Evolutionary conservation across 2,797 vertebrate genomes (phyloP).

Genomic region (Xiphophorus birchmanni): DNA sequence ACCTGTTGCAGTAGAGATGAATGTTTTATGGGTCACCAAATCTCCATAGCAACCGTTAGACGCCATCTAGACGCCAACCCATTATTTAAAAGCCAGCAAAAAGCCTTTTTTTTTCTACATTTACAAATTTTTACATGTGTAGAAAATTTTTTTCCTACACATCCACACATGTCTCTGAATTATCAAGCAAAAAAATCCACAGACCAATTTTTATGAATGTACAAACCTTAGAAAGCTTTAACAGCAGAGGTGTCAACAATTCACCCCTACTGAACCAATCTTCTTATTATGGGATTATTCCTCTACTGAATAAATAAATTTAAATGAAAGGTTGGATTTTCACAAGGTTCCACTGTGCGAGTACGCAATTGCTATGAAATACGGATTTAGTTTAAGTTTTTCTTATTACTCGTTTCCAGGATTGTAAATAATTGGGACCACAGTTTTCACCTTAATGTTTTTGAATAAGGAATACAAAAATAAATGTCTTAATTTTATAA

Average conservation of each 20-base stretch:
- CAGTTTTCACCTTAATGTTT: slow-evolving; percentile 13
- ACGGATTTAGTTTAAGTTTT: neutral
- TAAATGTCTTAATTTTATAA: slow-evolving; percentile 6
- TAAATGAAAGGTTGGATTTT: neutral
- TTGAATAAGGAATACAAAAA: slow-evolving; percentile 13
- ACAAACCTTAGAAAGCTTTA: neutral
- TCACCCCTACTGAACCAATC: neutral
- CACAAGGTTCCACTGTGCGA: neutral
- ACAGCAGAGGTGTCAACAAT: neutral
- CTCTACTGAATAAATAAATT: neutral
- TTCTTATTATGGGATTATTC: neutral
- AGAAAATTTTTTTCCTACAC: neutral
- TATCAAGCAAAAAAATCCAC: neutral
- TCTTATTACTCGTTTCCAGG: neutral
- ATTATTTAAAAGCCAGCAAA: neutral
- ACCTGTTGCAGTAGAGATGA: neutral
- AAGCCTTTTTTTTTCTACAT: neutral
- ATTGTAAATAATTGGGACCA: neutral
- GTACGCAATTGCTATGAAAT: neutral
- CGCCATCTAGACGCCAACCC: too few species aligned
- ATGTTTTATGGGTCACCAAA: neutral
- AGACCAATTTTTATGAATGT: neutral
- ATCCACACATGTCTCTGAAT: neutral
- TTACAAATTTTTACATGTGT: neutral
- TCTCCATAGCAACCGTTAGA: too few species aligned